Base-by-base conservation (phyloP, 2,888 invertebrate species). In the Campopleginae sp. region DNA sequence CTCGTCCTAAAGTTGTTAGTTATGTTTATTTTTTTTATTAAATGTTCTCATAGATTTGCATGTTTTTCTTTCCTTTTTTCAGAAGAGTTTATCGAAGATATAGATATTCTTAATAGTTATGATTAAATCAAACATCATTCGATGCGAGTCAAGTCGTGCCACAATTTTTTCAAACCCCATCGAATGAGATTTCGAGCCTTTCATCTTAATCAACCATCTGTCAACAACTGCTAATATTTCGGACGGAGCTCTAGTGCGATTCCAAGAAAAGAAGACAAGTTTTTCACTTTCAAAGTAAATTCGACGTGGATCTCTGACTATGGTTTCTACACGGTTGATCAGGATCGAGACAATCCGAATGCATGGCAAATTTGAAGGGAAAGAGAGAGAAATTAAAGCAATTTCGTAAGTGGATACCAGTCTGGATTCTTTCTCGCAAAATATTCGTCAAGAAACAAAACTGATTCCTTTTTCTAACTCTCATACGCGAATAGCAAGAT, bases 201-300 rank as follows among this genome's bases (percentile, higher is more conserved):
- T 38, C 46, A 54, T 80, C 12, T 46, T 77, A 46, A 27, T 77
- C 31, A 77, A 80, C 58, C 71, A 86, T 86, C 79, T 80, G 86
- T 81, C 66, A 87, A 88, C 87, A 87, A 87, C 90, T 89, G 87
- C 91, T 89, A 90, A 88, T 87, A 85, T 72, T 86, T 87, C 89
- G 91, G 90, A 91, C 91, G 90, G 91, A 91, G 89, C 82, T 89
- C 88, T 90, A 90, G 61, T 85, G 80, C 76, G 84, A 76, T 81
- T 54, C 27, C 38, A 51, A 23, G 78, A 78, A 51, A 8, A 77
- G 6, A 33, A 17, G n/a, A 70, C 33, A 48, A 75, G 17, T 51
- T 77, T 27, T 19, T 17, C 19, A 44, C 27, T 54, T n/a, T 12
- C 5, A 38, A 38, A 31, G 38, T 51, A 14, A 31, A 38, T 61